Base-by-base conservation (phyloP, 2,113 vertebrate species). In the Ardeotis arabs region DNA sequence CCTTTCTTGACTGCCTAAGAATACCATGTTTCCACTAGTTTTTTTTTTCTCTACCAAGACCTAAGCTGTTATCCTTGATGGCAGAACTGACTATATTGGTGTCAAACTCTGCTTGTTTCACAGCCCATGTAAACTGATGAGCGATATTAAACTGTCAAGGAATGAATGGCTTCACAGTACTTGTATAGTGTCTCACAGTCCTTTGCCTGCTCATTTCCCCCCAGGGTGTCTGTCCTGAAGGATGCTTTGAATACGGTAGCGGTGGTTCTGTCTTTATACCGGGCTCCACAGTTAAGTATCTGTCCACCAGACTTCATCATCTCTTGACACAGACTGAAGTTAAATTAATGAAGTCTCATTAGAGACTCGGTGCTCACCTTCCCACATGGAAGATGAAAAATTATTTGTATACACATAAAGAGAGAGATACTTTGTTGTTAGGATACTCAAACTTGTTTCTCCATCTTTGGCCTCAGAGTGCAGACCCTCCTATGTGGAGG, bases 41-140 rank as follows among this genome's bases (percentile, higher is more conserved):
- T 44, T 68, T 91, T 74, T 78, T 78, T 50, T 27, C n/a, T 60
- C 67, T 79, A 7, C 7, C 0, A 3, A 88, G 47, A 53, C 28
- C 18, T 64, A 52, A 70, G 31, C 59, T 80, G 8, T 0, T 44
- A 37, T 68, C 25, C 25, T 75, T 0, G 0, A 4, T 60, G 47
- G 23, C 35, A 81, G 68, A 92, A 66, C 55, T 74, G 67, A 59
- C 17, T 2, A 1, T 56, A 44, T 4, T 24, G 21, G 10, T 80
- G 63, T 92, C 68, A 70, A 90, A 24, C 7, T 9, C 73, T 35
- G n/a, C 23, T 72, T 53, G 16, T 64, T 95, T 85, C 69, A 80
- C 33, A 72, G 18, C 10, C 35, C 12, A 1, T 33, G 25, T 85
- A 56, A 84, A 79, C 64, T 75, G 75, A 58, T 0, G 0, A 74